Conservation (phyloP, 1,140 invertebrate species). For the Kradibia gibbosae region DNA sequence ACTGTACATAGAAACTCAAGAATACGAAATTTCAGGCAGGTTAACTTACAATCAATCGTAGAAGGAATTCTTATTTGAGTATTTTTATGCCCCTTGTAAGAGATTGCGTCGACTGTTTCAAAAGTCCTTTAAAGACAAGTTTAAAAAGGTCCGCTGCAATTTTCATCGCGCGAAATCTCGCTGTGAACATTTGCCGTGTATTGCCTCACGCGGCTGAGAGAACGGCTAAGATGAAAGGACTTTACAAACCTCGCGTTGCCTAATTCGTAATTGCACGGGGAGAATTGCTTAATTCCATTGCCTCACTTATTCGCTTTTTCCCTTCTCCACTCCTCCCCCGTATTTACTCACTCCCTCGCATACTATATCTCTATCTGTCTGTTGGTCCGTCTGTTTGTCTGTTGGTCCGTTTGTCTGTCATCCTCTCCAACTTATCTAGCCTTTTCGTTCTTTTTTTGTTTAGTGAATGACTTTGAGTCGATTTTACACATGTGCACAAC, state of each 20-base stretch:
- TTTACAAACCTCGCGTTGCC: slow-evolving; percentile 36
- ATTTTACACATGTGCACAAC: neutral
- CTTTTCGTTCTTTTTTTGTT: no score
- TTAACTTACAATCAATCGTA: neutral
- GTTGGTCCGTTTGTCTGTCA: no score
- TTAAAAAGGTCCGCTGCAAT: slow-evolving; percentile 17
- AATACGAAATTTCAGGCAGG: neutral
- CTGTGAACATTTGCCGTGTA: neutral
- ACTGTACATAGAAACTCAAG: neutral
- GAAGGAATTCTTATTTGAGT: neutral
- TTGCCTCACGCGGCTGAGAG: slow-evolving; percentile 20
- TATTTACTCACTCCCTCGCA: no score
- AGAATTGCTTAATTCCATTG: slow-evolving; percentile 46
- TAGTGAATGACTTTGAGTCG: neutral
- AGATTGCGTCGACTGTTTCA: neutral
- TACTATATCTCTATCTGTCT: no score
- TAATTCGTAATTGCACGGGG: slow-evolving; percentile 46
- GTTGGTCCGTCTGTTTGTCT: no score
- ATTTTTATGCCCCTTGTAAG: neutral
- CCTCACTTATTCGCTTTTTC: slow-evolving; percentile 35
- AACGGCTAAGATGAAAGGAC: slow-evolving; percentile 45
- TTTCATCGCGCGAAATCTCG: slow-evolving; percentile 28
- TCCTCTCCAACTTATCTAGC: no score
- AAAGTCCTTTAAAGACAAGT: neutral
- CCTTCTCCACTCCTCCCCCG: neutral